Evolutionary conservation across 2,113 vertebrate genomes (phyloP), one percentile per base, ranked within the genome.

Genomic region (Etheostoma spectabile): DNA sequence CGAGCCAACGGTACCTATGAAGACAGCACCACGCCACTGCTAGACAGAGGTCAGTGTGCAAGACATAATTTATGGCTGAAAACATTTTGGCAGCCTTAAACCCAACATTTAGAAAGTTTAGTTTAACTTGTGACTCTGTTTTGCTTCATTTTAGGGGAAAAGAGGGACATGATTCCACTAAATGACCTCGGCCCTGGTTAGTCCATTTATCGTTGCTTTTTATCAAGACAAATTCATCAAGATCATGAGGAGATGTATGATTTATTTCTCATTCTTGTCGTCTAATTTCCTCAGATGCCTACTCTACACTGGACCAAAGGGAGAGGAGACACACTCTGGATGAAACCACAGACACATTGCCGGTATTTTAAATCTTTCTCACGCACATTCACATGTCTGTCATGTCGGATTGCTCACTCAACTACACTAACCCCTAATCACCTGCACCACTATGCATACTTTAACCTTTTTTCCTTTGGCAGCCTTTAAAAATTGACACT

Each of bases 121-220:
- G 21, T 45, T 24, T 73, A 53, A 72, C 6, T n/a, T 30, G 52
- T 68, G 51, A 48, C 30, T 81, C 14, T 65, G n/a, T 46, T 14
- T 13, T 86, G 13, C 63, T 66, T 90, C 21, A 78, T 35, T 71
- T n/a, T 45, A 99, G 98, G 97, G 90, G 96, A 98, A 90, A 94
- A 94, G 90, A 95, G 96, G 90, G 97, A 98, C 86, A 96, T 98
- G 96, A 99, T 99, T 94, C 98, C 97, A 80, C 95, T 99, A 91
- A 97, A 97, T 93, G 97, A 94, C 92, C 95, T 99, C 81, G 97
- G 97, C 93, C 96, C 97, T 94, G 97, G 97, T 97, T 88, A 82
- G 95, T 90, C 60, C 15, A 76, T 80, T 79, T 80, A 82, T 68
- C n/a, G 14, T 30, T 74, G 5, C 2, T 52, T 74, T 52, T 45